phyloP scores from a whole-genome alignment of 2,113 vertebrate species.

The Taxidea taxus region DNA sequence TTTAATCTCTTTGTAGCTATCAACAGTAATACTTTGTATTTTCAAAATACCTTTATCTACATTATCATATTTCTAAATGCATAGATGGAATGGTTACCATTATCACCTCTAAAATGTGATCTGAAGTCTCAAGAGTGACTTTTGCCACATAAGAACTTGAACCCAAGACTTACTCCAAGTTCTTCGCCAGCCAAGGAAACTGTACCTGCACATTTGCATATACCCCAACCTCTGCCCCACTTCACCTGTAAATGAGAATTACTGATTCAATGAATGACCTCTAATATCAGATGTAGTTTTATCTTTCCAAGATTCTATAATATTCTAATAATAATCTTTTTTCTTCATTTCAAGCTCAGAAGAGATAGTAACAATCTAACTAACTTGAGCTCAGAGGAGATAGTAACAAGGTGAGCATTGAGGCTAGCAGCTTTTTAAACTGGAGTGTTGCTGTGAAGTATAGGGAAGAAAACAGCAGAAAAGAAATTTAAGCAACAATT shows the following conservation, averaged over 20 bases:
- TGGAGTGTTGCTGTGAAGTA: background rate
- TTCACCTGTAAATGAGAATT: background rate
- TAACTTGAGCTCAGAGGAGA: background rate
- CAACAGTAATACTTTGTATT: background rate
- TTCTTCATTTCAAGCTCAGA: too few relatives aligned
- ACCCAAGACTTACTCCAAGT: background rate
- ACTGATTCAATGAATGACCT: background rate
- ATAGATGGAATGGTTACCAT: background rate
- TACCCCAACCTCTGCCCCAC: rapidly evolving
- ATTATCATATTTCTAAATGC: background rate
- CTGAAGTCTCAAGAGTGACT: background rate
- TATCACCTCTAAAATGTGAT: background rate
- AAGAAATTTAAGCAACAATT: background rate
- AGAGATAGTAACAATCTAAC: background rate
- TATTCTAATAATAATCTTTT: background rate
- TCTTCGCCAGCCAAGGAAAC: background rate
- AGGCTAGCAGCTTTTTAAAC: background rate
- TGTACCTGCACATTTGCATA: background rate
- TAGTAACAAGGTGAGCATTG: background rate
- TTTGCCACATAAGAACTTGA: background rate
- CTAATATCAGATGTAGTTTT: background rate
- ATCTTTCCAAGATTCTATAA: background rate
- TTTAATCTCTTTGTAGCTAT: background rate
- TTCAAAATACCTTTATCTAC: background rate
- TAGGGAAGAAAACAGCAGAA: background rate